Percentiles rank a stretch among this genome's conserved stretches.
phyloP scores from a whole-genome alignment of 2,797 vertebrate genomes.

The Columba guinea region DNA sequence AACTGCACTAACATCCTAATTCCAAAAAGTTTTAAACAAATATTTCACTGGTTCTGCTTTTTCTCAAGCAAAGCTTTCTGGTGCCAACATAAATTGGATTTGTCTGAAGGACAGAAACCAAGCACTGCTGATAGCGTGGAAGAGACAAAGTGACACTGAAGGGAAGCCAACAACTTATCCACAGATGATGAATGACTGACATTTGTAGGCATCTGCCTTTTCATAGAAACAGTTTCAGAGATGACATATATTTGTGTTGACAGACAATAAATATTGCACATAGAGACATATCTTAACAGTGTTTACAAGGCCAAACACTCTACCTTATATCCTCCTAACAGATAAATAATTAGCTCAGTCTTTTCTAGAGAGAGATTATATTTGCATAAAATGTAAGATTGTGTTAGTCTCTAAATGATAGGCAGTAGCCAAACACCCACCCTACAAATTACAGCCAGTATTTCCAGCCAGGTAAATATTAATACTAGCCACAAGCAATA shows the following conservation, averaged over 20 bases:
- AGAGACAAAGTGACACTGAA: not conserved
- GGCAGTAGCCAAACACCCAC: not conserved
- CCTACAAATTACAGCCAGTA: not conserved
- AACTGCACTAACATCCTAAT: not conserved
- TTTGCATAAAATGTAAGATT: not conserved
- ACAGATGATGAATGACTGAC: not conserved
- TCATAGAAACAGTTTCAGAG: not conserved
- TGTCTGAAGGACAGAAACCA: not conserved
- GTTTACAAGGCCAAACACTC: not conserved
- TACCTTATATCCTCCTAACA: not conserved
- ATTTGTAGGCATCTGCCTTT: not conserved
- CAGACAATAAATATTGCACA: not conserved
- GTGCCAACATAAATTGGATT: not conserved
- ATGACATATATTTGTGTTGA: not conserved
- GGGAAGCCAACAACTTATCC: not conserved
- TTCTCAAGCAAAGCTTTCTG: not conserved
- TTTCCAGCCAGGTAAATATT: not conserved
- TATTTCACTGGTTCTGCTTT: not conserved
- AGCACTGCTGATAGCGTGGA: rapidly evolving
- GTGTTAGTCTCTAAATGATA: too few species aligned
- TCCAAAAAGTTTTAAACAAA: not conserved
- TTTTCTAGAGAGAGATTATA: not conserved
- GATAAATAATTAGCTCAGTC: not conserved
- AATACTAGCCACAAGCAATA: not conserved
- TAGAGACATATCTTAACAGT: not conserved